A percentile compares a stretch with the other conserved stretches of the same genome.
Conservation (phyloP, 2,797 vertebrate species). For the Trachops cirrhosus region DNA sequence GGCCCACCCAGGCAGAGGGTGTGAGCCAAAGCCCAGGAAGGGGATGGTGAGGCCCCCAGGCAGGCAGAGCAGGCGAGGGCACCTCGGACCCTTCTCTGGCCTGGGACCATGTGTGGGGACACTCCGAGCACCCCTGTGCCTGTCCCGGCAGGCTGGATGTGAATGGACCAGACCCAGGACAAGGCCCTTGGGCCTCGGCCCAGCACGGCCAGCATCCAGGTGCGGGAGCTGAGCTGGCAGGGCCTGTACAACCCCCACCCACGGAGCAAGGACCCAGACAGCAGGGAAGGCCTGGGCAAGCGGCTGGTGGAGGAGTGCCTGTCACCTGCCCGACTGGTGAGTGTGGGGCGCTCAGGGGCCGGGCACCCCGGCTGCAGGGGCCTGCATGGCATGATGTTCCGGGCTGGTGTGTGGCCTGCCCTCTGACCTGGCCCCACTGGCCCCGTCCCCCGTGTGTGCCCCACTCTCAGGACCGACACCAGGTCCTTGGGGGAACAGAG, state of each 20-base stretch:
- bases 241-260: slow-evolving; percentile 87
- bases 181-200: slow-evolving; percentile 45
- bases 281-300: slow-evolving; percentile 73
- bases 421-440: not conserved
- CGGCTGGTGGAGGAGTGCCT: slow-evolving; percentile 84
- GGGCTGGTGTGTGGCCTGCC: not conserved
- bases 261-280: slow-evolving; percentile 67
- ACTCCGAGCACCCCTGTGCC: too few relatives aligned
- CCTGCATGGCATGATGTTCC: not conserved
- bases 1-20: not conserved
- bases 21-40: not conserved
- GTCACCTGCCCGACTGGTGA: slow-evolving; percentile 88
- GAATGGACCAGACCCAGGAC: slow-evolving; percentile 54
- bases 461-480: not conserved
- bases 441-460: not conserved
- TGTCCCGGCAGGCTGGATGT: not conserved
- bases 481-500: not conserved
- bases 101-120: fast-evolving
- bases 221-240: slow-evolving; percentile 86
- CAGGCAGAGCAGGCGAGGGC: not conserved
- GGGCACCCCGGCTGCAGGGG: not conserved
- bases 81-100: not conserved
- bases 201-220: slow-evolving; percentile 80
- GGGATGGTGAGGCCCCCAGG: fast-evolving
- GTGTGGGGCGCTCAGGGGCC: slow-evolving; percentile 25